Base-by-base conservation (phyloP, 2,113 vertebrate genomes). In the Clarias gariepinus region DNA sequence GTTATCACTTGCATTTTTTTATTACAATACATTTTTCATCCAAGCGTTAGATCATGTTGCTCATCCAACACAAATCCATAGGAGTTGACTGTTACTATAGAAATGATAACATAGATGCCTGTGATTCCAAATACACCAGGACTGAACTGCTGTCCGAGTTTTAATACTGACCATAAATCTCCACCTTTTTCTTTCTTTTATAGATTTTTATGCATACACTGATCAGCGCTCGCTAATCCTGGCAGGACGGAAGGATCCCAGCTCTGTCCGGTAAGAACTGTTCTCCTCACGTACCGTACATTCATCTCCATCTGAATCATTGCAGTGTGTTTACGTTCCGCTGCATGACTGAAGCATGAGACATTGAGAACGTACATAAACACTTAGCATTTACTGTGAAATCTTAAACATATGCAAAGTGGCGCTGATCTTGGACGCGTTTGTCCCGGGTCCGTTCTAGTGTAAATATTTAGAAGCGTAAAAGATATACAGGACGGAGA, bases 211-310 rank as follows among this genome's bases (percentile, higher is more conserved):
- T 78, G 68, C 69, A 11, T 41, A 28, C 21, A n/a, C 52, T 69
- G 76, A 87, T 58, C 69, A 6, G 28, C 8, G 41, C 53, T 86
- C 55, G 28, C 83, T 53, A 76, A 83, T 63, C 88, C 88, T 82
- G 86, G 81, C 86, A 86, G 88, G 85, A 87, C 79, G 36, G 84
- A 87, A 76, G 71, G 9, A 69, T 63, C 55, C 63, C 68, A 68
- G 81, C 55, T 87, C 55, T 74, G 71, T 87, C 86, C 63, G 87
- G 89, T 89, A 90, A 90, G 89, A 84, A 64, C n/a, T 33, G 4
- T 53, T 64, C 33, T 41, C 11, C n/a, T 69, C 64, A 16, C 58
- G 7, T 58, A n/a, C 15, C 41, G 7, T 58, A n/a, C 15, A 9
- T 25, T 82, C 33, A 11, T 30, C 30, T 73, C 76, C 21, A 64